These are phyloP conservation scores for Odontamblyopus rebecca DNA, from an alignment of 2,797 vertebrate species.

Conservation along the genomic window DNA sequence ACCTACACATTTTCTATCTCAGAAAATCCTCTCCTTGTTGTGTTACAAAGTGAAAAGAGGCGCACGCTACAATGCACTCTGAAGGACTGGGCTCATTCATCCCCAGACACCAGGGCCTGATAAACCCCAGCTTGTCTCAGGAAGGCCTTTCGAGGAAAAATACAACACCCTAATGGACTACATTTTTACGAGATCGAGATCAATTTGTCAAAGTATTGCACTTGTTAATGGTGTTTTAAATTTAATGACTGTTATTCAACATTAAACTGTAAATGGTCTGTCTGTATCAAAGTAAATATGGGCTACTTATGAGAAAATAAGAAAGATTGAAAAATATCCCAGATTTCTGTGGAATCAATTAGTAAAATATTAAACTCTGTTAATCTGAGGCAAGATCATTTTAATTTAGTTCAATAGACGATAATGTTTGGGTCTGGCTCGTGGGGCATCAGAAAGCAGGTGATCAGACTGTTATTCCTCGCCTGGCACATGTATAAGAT, in stretches of 20 bases:
- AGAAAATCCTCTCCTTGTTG: constrained; percentile 4
- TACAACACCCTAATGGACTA: not conserved
- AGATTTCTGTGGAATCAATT: too few relatives aligned
- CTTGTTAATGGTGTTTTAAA: not conserved
- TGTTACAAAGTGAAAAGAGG: constrained; percentile 15
- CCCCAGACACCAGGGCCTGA: not conserved
- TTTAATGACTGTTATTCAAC: not conserved
- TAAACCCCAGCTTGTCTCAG: constrained; percentile 10
- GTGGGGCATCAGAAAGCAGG: too few relatives aligned
- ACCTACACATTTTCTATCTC: constrained; percentile 32
- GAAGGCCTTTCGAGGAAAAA: not conserved
- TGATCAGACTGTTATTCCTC: too few relatives aligned
- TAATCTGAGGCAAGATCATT: too few relatives aligned
- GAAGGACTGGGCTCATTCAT: constrained; percentile 7
- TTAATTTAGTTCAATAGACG: too few relatives aligned
- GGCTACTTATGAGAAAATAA: too few relatives aligned
- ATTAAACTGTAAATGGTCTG: not conserved
- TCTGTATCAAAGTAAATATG: too few relatives aligned
- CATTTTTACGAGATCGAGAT: not conserved
- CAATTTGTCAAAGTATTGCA: not conserved
- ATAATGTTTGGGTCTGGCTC: too few relatives aligned
- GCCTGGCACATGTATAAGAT: too few relatives aligned
- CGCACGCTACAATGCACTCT: not conserved
- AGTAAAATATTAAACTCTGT: too few relatives aligned
- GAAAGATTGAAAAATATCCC: too few relatives aligned